A percentile compares a stretch with the other conserved stretches of the same genome.
These are phyloP conservation scores for Drosophila demipolita DNA, from an alignment of 2,888 invertebrate genomes.

Conservation along the genomic window DNA sequence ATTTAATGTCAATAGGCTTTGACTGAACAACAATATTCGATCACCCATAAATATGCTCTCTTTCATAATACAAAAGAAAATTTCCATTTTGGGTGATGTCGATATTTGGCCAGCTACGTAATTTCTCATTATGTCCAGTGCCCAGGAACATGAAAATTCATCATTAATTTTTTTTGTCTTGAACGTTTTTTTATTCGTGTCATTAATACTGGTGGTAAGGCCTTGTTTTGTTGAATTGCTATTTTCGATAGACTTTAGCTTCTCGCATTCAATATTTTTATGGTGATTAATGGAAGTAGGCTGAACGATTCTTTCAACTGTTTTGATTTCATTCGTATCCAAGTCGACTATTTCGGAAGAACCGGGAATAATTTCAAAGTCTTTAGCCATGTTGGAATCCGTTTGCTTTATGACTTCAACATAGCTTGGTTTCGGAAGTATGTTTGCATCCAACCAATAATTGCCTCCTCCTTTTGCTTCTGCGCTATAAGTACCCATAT, in stretches of 20 bases:
- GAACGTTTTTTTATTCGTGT: constrained; percentile 85
- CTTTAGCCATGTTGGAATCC: constrained; percentile 54
- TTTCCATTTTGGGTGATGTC: constrained; percentile 97
- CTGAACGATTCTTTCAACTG: constrained; percentile 81
- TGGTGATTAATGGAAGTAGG: constrained; percentile 44
- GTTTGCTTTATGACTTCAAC: constrained; percentile 77
- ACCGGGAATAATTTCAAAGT: constrained; percentile 74
- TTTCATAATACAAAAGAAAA: constrained; percentile 95
- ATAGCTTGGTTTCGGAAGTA: constrained; percentile 76
- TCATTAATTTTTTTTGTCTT: constrained; percentile 87
- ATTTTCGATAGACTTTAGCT: constrained; percentile 41
- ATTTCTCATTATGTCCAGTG: constrained; percentile 91
- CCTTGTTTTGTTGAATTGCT: constrained; percentile 38
- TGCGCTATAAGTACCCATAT: constrained; percentile 41
- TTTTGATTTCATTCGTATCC: constrained; percentile 85
- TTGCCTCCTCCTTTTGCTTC: constrained; percentile 56
- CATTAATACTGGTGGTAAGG: constrained; percentile 44
- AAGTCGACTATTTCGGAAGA: constrained; percentile 84
- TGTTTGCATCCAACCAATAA: constrained; percentile 75
- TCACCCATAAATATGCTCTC: constrained; percentile 95
- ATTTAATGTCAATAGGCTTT: constrained; percentile 97
- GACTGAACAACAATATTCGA: constrained; percentile 97
- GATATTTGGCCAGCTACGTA: constrained; percentile 95
- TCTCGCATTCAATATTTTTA: constrained; percentile 30
- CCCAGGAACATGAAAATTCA: constrained; percentile 96